These are phyloP conservation scores for Pachyseris speciosa DNA, from an alignment of 64 coral and sea anemone genomes.

Conservation along the genomic window DNA sequence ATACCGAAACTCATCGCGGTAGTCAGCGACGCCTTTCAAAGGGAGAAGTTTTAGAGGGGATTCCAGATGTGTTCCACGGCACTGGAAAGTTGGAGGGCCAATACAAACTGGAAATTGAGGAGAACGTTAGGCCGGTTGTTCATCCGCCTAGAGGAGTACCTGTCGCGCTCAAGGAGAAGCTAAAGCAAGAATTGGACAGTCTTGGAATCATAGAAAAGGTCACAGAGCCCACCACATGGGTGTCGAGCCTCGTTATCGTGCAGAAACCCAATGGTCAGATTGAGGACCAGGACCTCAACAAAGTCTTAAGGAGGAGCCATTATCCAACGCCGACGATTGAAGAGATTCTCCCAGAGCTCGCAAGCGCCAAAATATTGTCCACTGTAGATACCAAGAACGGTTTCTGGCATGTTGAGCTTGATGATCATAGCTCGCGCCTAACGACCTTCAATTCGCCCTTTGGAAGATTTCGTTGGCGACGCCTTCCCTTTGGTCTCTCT, in stretches of 20 bases:
- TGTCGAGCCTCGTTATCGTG: conserved; percentile 26
- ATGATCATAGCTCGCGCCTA: background rate
- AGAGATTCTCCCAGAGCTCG: conserved; percentile 9
- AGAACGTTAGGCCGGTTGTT: conserved; percentile 26
- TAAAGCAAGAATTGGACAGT: conserved; percentile 39
- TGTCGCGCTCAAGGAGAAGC: conserved; percentile 19
- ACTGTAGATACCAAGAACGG: background rate
- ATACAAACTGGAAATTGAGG: background rate
- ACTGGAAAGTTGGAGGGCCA: conserved; percentile 38
- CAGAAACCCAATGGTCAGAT: conserved; percentile 36
- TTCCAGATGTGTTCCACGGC: conserved; percentile 28
- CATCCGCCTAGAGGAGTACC: conserved; percentile 28
- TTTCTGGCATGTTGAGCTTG: conserved; percentile 17
- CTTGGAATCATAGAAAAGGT: conserved; percentile 29
- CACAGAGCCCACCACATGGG: conserved; percentile 28
- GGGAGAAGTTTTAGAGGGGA: background rate
- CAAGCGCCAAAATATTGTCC: conserved; percentile 4
- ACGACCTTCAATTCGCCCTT: conserved; percentile 13
- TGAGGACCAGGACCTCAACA: conserved; percentile 10
- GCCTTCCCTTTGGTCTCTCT: background rate
- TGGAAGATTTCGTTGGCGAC: conserved; percentile 1
- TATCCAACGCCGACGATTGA: conserved; percentile 4
- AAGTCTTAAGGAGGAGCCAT: background rate
- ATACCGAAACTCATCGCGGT: background rate
- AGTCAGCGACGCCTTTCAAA: background rate